Evolutionary conservation across 2,797 vertebrate genomes (phyloP).

Genomic region (Propithecus perrieri): DNA sequence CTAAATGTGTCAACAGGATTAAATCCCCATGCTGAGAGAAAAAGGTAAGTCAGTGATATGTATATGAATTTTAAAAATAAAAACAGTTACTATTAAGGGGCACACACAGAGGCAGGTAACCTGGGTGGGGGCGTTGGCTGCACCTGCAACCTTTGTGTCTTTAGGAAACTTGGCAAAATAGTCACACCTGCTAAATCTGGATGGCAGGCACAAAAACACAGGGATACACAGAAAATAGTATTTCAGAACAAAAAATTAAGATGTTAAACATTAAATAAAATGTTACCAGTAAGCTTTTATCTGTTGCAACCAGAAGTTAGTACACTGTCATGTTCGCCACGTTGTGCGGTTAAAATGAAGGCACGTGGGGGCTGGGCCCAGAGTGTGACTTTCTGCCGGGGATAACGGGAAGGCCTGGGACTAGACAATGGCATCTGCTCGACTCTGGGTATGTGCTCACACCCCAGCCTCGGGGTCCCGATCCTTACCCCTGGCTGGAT

Average conservation of each 20-base stretch:
- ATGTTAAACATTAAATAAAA: not conserved
- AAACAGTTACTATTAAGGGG: not conserved
- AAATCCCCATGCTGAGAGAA: not conserved
- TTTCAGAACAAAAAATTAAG: not conserved
- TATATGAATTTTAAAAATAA: not conserved
- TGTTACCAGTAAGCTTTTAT: not conserved
- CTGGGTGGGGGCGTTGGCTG: not conserved
- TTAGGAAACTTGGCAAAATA: not conserved
- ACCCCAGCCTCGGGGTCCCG: not conserved
- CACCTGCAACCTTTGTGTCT: not conserved
- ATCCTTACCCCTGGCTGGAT: not conserved
- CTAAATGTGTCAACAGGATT: not conserved
- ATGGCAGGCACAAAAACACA: not conserved
- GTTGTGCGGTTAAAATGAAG: not conserved
- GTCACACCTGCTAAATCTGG: not conserved
- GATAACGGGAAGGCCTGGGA: not conserved
- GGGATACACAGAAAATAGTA: not conserved
- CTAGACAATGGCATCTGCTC: not conserved
- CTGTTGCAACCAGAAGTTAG: not conserved
- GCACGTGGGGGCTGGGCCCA: not conserved
- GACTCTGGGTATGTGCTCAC: not conserved
- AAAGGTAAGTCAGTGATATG: not conserved
- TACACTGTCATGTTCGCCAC: not conserved
- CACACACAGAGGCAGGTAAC: not conserved
- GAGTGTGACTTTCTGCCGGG: too few relatives aligned